Conservation (phyloP, 2,888 invertebrate genomes). For the Lepeophtheirus nordmannii region DNA sequence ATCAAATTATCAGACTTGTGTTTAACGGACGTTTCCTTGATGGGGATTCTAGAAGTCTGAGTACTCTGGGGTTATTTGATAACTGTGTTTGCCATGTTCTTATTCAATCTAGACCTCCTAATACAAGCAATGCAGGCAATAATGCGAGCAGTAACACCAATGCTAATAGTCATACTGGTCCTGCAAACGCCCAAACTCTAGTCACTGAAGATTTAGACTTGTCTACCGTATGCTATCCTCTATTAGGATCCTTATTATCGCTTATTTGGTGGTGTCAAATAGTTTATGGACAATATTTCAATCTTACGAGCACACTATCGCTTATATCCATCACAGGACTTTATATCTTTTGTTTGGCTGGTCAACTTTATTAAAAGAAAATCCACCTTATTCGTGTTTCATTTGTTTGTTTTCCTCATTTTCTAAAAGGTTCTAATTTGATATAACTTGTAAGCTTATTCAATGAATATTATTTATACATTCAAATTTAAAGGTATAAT, state of each 20-base stretch:
- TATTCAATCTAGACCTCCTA: neutral
- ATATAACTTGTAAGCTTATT: too few relatives aligned
- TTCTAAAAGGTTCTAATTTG: too few relatives aligned
- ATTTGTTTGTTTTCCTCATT: too few relatives aligned
- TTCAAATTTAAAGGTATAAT: too few relatives aligned
- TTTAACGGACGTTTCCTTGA: slow-evolving; percentile 15
- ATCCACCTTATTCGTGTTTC: too few relatives aligned
- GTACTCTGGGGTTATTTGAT: slow-evolving; percentile 3
- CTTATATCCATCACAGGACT: slow-evolving; percentile 11
- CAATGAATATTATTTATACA: too few relatives aligned
- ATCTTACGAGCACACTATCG: slow-evolving; percentile 8
- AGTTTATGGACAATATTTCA: slow-evolving; percentile 21
- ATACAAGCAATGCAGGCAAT: neutral
- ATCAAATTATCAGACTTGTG: slow-evolving; percentile 9
- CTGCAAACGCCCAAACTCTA: neutral
- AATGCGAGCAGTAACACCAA: neutral
- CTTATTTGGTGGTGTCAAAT: slow-evolving; percentile 22
- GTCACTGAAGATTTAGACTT: slow-evolving; percentile 16
- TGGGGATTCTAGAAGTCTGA: neutral
- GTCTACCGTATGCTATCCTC: slow-evolving; percentile 16
- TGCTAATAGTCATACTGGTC: too few relatives aligned
- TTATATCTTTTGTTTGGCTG: neutral
- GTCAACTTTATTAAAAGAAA: neutral
- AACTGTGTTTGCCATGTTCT: slow-evolving; percentile 17
- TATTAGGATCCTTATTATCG: slow-evolving; percentile 9